phyloP scores from a whole-genome alignment of 2,797 vertebrate species.

The Huso huso region DNA sequence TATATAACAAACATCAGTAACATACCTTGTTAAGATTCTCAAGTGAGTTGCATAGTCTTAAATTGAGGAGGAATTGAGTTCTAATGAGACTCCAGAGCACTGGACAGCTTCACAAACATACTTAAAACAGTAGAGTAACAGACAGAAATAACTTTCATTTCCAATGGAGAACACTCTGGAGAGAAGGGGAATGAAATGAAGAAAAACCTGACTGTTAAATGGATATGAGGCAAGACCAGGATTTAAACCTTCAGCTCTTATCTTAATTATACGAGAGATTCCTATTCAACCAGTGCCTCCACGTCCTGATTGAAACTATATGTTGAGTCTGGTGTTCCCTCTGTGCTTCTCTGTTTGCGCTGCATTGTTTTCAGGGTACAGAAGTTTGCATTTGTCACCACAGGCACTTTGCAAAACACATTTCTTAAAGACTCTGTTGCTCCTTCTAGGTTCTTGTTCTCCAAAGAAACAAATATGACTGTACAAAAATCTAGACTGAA shows the following conservation, averaged over 20 bases:
- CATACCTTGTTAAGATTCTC: conserved; percentile 27
- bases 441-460: no score
- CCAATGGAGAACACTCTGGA: conserved; percentile 3
- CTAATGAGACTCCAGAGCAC: conserved; percentile 48
- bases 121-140: conserved; percentile 40
- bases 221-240: conserved; percentile 13
- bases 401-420: no score
- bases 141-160: conserved; percentile 20
- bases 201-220: conserved; percentile 19
- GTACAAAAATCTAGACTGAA: no score
- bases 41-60: conserved; percentile 24
- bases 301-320: no score
- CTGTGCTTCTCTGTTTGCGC: no score
- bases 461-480: no score
- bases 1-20: conserved; percentile 32
- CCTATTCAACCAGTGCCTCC: no score
- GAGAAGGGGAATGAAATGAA: not conserved
- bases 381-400: no score
- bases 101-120: conserved; percentile 35
- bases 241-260: conserved; percentile 45
- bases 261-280: conserved; percentile 41
- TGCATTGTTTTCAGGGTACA: no score
- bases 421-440: no score
- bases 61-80: conserved; percentile 39
- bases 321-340: no score